Evolutionary conservation across 2,888 invertebrate species (phyloP), one percentile per base, ranked within the genome.

Genomic region (Maniola hyperantus): DNA sequence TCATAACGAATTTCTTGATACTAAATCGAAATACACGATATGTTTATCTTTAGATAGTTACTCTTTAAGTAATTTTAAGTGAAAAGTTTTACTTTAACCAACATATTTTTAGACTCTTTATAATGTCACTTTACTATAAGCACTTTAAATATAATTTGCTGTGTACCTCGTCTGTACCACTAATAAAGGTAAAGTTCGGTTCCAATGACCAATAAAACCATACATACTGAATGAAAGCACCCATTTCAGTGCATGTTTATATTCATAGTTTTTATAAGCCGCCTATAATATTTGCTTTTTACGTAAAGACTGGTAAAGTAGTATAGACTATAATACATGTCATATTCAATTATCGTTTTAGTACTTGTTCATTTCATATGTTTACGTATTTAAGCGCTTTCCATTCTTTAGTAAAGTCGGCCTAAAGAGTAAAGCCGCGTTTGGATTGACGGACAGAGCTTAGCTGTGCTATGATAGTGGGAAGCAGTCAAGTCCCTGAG

Each of bases 161-260:
- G 2, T 10, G 11, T 39, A 39, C 2, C 80, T 76, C 74, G 78
- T 77, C 59, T 13, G 10, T 36, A 72, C 70, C 72, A 76, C 72
- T 54, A 62, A 64, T 42, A 59, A 44, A 74, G 71, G 72, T 54
- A 54, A 71, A 46, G 55, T 36, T 61, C 15, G 44, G 46, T 55
- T n/a, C 18, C 36, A 57, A 71, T 75, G 73, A 72, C 75, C 73
- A 76, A 74, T 81, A 81, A 85, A 78, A 81, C 77, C 48, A 60
- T n/a, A 46, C 59, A 8, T 48, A 26, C 15, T 54, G 48, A 64
- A 67, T 54, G 59, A 64, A 59, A 54, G 39, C 46, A 34, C 46
- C 53, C 46, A 60, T 67, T 64, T 59, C 46, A 33, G 33, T 53
- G 42, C 39, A 54, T 54, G n/a, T 67, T 67, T 63, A 66, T 53